phyloP scores from a whole-genome alignment of 2,113 vertebrate species.

The Platanista minor region DNA sequence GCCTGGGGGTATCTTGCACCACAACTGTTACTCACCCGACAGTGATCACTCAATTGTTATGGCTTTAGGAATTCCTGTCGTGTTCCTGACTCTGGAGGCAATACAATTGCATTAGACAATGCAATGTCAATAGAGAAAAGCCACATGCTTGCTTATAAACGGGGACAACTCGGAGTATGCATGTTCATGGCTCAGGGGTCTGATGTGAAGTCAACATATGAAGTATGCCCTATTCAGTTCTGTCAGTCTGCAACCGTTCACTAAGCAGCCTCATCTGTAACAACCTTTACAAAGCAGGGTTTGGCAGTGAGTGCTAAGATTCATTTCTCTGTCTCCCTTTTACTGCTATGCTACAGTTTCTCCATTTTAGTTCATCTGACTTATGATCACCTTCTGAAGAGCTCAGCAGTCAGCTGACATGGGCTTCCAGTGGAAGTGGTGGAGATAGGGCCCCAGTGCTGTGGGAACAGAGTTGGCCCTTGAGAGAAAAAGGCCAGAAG shows the following conservation, averaged over 20 bases:
- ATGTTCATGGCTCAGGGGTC: not conserved
- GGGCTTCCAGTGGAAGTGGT: not conserved
- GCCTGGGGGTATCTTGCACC: not conserved
- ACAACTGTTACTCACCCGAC: not conserved
- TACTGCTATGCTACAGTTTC: not conserved
- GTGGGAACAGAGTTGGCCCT: not conserved
- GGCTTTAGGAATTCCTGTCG: not conserved
- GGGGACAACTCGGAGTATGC: not conserved
- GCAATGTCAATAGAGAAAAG: not conserved
- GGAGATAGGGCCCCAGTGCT: not conserved
- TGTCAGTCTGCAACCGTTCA: not conserved
- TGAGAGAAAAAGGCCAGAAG: not conserved
- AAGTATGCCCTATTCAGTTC: not conserved
- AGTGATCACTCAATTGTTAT: not conserved
- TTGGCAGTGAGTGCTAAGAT: not conserved
- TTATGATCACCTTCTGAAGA: not conserved
- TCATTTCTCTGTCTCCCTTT: not conserved
- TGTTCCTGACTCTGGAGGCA: not conserved
- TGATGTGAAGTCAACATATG: not conserved
- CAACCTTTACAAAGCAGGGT: not conserved
- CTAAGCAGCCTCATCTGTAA: rapidly evolving
- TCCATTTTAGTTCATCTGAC: not conserved
- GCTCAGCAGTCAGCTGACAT: not conserved
- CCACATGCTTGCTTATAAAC: not conserved
- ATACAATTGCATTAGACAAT: not conserved